A percentile compares a stretch with the other conserved stretches of the same genome.
Evolutionary conservation across 2,113 vertebrate genomes (phyloP).

Genomic region (Poeciliopsis turrubarensis): DNA sequence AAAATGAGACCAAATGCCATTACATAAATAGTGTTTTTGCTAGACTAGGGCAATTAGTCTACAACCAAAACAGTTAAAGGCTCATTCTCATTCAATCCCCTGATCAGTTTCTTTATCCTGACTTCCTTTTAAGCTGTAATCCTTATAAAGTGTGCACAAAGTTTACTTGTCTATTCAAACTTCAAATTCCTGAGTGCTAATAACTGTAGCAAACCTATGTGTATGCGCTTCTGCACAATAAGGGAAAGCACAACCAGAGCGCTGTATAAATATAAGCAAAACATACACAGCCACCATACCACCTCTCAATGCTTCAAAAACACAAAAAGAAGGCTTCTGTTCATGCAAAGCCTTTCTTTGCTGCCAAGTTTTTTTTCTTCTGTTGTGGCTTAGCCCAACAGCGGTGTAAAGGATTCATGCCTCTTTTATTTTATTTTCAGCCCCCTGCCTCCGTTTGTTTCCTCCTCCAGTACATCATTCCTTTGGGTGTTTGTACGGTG

Average conservation of each 20-base stretch:
- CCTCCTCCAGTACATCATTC: conserved; percentile 77
- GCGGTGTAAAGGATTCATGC: conserved; percentile 65
- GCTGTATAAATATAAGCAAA: conserved; percentile 44
- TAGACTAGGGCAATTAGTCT: background rate
- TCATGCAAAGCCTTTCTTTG: conserved; percentile 56
- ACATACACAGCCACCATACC: conserved; percentile 44
- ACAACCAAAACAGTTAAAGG: conserved; percentile 1
- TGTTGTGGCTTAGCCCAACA: conserved; percentile 62
- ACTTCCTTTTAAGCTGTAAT: background rate
- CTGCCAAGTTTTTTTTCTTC: conserved; percentile 59
- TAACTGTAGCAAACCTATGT: conserved; percentile 37
- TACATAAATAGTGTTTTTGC: conserved; percentile 3
- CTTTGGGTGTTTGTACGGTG: conserved; percentile 77
- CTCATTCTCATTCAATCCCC: conserved; percentile 6
- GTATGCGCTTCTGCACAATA: conserved; percentile 28
- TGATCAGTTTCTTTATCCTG: conserved; percentile 2
- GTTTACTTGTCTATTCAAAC: conserved; percentile 15
- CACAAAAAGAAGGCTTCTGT: conserved; percentile 45
- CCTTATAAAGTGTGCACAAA: background rate
- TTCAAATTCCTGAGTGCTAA: conserved; percentile 5
- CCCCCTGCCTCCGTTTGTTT: conserved; percentile 47
- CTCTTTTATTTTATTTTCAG: conserved; percentile 77
- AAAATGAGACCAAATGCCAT: background rate
- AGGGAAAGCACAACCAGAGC: conserved; percentile 19
- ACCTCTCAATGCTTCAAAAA: conserved; percentile 60